phyloP scores from a whole-genome alignment of 2,113 vertebrate genomes.

The Copsychus sechellarum region DNA sequence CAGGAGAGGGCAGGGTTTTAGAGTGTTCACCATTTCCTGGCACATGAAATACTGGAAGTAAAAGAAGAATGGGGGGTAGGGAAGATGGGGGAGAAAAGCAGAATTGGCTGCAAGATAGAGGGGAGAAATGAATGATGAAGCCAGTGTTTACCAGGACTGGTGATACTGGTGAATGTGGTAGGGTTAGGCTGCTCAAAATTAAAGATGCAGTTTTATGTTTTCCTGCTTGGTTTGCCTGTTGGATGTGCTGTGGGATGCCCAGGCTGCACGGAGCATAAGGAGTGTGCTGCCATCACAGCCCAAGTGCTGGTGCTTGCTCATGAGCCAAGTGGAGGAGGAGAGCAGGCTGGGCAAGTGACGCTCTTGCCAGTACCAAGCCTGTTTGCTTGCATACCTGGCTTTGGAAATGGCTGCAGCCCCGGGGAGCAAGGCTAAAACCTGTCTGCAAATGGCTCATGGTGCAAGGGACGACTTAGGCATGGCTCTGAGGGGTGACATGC shows the following conservation, averaged over 20 bases:
- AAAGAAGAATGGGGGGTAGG: not conserved
- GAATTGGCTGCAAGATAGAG: not conserved
- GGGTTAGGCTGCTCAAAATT: not conserved
- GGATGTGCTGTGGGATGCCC: not conserved
- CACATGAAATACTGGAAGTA: not conserved
- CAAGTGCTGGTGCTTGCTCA: not conserved
- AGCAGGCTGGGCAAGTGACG: conserved; percentile 10
- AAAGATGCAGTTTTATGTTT: not conserved
- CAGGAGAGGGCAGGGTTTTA: not conserved
- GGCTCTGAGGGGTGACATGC: not conserved
- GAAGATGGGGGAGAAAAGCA: not conserved
- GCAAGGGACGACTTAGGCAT: not conserved
- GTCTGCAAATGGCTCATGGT: not conserved
- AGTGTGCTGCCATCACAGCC: not conserved
- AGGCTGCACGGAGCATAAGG: accelerated
- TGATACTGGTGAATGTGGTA: not conserved
- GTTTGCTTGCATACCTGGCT: not conserved
- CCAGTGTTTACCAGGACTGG: not conserved
- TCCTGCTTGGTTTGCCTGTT: not conserved
- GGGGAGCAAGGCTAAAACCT: not conserved
- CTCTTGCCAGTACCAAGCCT: not conserved
- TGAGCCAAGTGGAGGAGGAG: not conserved
- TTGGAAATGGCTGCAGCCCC: not conserved
- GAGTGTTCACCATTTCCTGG: not conserved
- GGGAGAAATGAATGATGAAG: not conserved